Conservation (phyloP, 2,113 vertebrate species). For the Bungarus multicinctus region DNA sequence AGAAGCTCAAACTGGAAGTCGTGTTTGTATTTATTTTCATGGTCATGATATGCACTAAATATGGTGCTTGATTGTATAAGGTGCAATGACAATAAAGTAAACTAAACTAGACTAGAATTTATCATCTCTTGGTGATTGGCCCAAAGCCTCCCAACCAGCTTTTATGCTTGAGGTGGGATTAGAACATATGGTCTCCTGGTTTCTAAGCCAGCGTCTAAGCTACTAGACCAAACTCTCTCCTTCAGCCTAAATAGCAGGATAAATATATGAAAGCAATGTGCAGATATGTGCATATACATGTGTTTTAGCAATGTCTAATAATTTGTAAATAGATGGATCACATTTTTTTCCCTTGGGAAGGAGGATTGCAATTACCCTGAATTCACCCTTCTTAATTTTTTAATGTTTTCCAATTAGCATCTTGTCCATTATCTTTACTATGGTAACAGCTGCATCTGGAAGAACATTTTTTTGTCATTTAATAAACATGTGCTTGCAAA, state of each 20-base stretch:
- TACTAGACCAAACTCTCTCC: neutral
- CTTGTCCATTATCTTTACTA: slow-evolving; percentile 26
- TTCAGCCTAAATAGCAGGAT: neutral
- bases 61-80: too few relatives aligned
- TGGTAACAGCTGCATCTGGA: slow-evolving; percentile 52
- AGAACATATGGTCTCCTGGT: neutral
- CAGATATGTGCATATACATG: neutral
- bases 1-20: too few relatives aligned
- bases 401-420: neutral
- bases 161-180: neutral
- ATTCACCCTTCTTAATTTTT: slow-evolving; percentile 36
- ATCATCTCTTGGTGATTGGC: neutral
- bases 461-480: slow-evolving; percentile 33
- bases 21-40: too few relatives aligned
- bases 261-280: neutral
- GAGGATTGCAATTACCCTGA: neutral
- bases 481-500: slow-evolving; percentile 62
- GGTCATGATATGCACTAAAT: too few relatives aligned
- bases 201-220: neutral
- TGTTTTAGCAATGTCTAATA: neutral
- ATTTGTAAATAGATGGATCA: neutral
- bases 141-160: neutral
- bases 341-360: neutral
- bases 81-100: too few relatives aligned
- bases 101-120: neutral